Base-by-base conservation (phyloP, 2,888 invertebrate genomes). In the Cantharis lateralis region DNA sequence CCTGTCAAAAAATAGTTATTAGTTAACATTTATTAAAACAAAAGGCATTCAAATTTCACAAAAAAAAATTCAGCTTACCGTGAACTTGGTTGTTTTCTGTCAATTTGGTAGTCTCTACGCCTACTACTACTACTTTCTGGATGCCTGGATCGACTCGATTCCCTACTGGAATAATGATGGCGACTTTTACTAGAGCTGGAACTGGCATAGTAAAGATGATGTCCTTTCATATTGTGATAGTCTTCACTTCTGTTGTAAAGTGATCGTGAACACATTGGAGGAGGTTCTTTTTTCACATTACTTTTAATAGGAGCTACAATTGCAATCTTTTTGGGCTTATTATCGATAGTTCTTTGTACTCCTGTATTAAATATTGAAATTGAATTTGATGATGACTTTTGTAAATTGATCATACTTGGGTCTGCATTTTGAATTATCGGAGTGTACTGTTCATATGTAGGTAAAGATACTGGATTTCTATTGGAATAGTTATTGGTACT, bases 301-400 rank as follows among this genome's bases (percentile, higher is more conserved):
- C 77, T 71, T 18, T 72, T 69, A 24, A 77, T 74, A 10, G 77
- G 77, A 69, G 74, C 72, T 26, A 74, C 77, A 13, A 77, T 70
- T 3, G 74, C 77, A 32, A 77, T 72, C 72, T 77, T 48, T 15
- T 70, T 70, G 2, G 70, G 48, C 10, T 61, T 32, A 7, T 32
- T 61, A 18, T 32, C 48, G 10, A 2, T n/a, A 61, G 32, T 70
- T 70, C 48, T 48, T 32, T 32, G 61, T 3, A 16, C 13, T 48
- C 61, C 61, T 18, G 16, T 16, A 62, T 71, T 69, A 62, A 73
- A 73, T 16, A 69, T 73, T 7, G 70, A 24, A 69, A 73, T 68
- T n/a, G 61, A 10, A 26, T 68, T 68, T 10, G 73, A 13, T 5
- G 24, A 15, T 7, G 68, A 62, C 18, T 26, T 16, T 1, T 61